A percentile compares a stretch with the other conserved stretches of the same genome.
Evolutionary conservation across 2,113 vertebrate species (phyloP).

Genomic region (Tragelaphus buxtoni): DNA sequence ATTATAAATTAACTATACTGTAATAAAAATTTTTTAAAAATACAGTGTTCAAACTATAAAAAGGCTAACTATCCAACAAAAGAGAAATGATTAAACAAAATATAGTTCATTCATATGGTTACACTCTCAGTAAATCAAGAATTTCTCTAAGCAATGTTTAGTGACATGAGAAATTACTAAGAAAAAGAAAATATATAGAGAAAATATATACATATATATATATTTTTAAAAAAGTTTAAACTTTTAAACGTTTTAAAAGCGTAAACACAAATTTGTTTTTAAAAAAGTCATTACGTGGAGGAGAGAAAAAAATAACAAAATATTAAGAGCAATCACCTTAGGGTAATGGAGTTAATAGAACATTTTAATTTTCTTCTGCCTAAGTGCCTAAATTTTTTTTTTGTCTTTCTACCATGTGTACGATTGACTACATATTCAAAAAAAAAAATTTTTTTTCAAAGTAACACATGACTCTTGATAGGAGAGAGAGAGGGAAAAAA

Average conservation of each 20-base stretch:
- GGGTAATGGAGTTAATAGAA: background rate
- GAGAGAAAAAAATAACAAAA: background rate
- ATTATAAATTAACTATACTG: background rate
- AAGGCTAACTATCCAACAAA: background rate
- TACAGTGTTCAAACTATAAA: background rate
- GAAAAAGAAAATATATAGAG: background rate
- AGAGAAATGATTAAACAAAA: background rate
- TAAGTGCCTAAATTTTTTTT: background rate
- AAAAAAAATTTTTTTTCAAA: background rate
- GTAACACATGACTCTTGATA: background rate
- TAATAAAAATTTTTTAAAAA: background rate
- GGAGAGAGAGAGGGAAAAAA: background rate
- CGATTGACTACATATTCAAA: background rate
- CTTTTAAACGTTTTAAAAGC: background rate
- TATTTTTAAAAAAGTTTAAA: background rate
- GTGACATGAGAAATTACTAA: background rate
- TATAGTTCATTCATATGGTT: background rate
- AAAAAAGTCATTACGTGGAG: background rate
- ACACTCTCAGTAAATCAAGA: background rate
- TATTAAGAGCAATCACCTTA: background rate
- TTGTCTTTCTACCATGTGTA: background rate
- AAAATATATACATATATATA: background rate
- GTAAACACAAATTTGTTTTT: background rate
- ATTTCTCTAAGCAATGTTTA: background rate
- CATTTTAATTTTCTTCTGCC: background rate